Conservation (phyloP, 1,140 invertebrate species). For the Halotydeus destructor region DNA sequence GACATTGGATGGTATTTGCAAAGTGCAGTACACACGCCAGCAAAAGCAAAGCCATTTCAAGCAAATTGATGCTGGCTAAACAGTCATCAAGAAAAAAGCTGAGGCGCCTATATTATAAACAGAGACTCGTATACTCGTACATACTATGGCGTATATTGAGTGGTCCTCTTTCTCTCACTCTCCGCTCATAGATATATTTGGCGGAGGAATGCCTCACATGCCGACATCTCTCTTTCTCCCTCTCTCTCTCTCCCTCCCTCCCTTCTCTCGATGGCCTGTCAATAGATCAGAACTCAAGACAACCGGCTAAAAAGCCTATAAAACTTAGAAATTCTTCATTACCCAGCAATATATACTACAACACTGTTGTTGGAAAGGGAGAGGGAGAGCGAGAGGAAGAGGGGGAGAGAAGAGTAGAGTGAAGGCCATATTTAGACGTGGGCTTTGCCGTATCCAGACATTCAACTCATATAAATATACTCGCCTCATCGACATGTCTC, state of each 20-base stretch:
- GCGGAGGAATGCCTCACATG: neutral
- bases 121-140: neutral
- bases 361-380: too few relatives aligned
- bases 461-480: too few relatives aligned
- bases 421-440: too few relatives aligned
- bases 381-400: too few relatives aligned
- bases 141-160: neutral
- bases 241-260: constrained; percentile 1
- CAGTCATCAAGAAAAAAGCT: neutral
- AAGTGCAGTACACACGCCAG: neutral
- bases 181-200: neutral
- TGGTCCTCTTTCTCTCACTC: neutral
- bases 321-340: too few relatives aligned
- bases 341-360: too few relatives aligned
- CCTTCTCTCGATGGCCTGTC: neutral
- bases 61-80: too few relatives aligned
- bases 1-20: neutral
- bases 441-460: too few relatives aligned
- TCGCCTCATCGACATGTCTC: too few relatives aligned
- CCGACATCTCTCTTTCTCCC: neutral
- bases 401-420: too few relatives aligned
- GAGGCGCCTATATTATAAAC: neutral
- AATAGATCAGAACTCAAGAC: neutral
- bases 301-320: too few relatives aligned
- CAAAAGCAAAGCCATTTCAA: too few relatives aligned